A percentile compares a stretch with the other conserved stretches of the same genome.
Conservation (phyloP, 35 echinoderm and acorn worm genomes). For the Anneissia japonica region DNA sequence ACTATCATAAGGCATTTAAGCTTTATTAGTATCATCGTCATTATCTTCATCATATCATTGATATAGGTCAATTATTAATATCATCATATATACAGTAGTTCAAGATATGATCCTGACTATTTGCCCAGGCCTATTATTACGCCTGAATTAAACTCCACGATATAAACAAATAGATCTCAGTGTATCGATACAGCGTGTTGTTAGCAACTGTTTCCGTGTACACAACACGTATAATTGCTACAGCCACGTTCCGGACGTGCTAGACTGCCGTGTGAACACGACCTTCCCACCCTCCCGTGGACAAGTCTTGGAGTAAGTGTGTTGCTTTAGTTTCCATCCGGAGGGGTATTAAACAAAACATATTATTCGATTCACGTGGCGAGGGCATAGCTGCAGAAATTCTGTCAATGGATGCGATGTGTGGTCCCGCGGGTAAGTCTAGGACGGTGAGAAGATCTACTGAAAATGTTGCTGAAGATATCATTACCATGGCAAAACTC, state of each 20-base stretch:
- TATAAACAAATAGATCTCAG: too few species aligned
- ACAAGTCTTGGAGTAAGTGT: not conserved
- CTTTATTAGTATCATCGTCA: too few species aligned
- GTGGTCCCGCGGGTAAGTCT: not conserved
- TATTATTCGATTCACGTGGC: not conserved
- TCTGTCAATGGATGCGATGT: not conserved
- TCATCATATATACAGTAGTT: too few species aligned
- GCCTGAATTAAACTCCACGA: too few species aligned
- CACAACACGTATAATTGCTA: not conserved
- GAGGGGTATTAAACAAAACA: not conserved
- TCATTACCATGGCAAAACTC: not conserved
- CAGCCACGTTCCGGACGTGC: not conserved
- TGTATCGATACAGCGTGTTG: not conserved
- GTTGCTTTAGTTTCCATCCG: not conserved
- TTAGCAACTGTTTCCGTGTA: not conserved
- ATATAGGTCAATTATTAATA: too few species aligned
- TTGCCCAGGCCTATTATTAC: too few species aligned
- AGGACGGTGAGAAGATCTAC: not conserved
- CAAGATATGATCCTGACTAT: too few species aligned
- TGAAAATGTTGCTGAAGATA: not conserved
- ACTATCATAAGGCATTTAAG: too few species aligned
- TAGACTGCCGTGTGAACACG: not conserved
- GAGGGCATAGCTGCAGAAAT: not conserved
- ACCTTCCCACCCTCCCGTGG: not conserved
- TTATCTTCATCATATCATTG: too few species aligned